phyloP scores from a whole-genome alignment of 2,113 vertebrate genomes.

The Hyperopisus bebe region DNA sequence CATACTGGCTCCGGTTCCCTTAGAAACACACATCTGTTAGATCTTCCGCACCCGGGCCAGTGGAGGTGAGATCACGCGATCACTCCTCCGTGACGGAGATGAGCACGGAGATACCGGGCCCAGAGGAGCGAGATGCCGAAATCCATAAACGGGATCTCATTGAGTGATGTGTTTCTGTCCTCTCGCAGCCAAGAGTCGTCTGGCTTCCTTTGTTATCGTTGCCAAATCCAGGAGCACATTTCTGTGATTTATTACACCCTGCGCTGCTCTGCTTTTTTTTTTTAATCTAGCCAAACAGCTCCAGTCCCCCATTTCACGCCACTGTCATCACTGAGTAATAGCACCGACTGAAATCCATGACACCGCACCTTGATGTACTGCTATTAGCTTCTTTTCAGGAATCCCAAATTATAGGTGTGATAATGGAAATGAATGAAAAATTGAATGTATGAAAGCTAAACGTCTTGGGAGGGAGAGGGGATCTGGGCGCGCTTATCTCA shows the following conservation, averaged over 20 bases:
- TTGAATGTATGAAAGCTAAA: not conserved
- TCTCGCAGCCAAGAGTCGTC: not conserved
- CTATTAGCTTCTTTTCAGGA: not conserved
- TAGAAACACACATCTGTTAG: not conserved
- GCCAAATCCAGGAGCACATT: not conserved
- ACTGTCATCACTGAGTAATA: slow-evolving; percentile 10
- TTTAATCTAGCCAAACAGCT: not conserved
- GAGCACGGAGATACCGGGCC: not conserved
- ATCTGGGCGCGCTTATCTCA: not conserved
- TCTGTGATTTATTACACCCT: not conserved
- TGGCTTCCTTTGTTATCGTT: not conserved
- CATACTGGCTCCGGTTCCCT: not conserved
- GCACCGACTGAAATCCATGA: not conserved
- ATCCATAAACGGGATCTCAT: not conserved
- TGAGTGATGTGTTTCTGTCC: not conserved
- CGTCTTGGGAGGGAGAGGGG: not conserved
- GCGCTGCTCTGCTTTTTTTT: not conserved
- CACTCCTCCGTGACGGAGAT: not conserved
- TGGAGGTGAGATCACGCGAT: not conserved
- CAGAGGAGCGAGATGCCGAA: not conserved
- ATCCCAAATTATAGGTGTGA: slow-evolving; percentile 6
- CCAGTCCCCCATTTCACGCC: not conserved
- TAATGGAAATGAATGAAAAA: slow-evolving; percentile 8
- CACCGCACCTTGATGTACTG: not conserved
- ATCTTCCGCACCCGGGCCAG: not conserved